Base-by-base conservation (phyloP, 2,888 invertebrate species). In the Cancer borealis region DNA sequence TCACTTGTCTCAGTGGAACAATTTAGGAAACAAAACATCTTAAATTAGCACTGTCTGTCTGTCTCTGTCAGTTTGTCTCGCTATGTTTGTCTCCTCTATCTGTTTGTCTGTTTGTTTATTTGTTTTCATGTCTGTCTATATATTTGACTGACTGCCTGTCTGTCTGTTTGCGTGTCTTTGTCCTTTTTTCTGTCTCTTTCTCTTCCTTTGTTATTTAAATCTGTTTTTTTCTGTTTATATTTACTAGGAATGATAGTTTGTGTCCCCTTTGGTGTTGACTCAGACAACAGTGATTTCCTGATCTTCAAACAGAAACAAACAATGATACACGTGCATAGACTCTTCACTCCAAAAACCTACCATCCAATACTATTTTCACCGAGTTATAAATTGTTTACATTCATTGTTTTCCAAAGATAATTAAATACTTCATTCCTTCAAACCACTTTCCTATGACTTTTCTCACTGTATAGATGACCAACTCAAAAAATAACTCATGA, bases 11-110 rank as follows among this genome's bases (percentile, higher is more conserved):
- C 79, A 30, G 30, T 30, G 79, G 79, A 79, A 79, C 79, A 79
- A 79, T 79, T 79, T 79, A 79, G 79, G 79, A 79, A 79, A 79
- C 79, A 79, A 79, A 79, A 79, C 79, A 79, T 79, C 79, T 79
- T 79, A 79, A 79, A 79, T 79, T 79, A 79, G 79, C 79, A 30
- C 79, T 26, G 79, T 79, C 79, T 79, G 79, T 79, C 79, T 79
- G 79, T 79, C 79, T 79, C 79, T 79, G 79, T 79, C 79, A 26
- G 30, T 79, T 79, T 79, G 79, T 79, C 79, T 26, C 30, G 79
- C 30, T 26, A 30, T 79, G 30, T 79, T 79, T 79, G 12, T 30
- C 79, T 79, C 30, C 30, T 30, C 79, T 79, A 26, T 79, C 26
- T 30, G 79, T 79, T 5, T 79, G 26, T 26, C 26, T 79, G 79